These are phyloP conservation scores for Samia ricini DNA, from an alignment of 1,140 invertebrate genomes.

Conservation along the genomic window DNA sequence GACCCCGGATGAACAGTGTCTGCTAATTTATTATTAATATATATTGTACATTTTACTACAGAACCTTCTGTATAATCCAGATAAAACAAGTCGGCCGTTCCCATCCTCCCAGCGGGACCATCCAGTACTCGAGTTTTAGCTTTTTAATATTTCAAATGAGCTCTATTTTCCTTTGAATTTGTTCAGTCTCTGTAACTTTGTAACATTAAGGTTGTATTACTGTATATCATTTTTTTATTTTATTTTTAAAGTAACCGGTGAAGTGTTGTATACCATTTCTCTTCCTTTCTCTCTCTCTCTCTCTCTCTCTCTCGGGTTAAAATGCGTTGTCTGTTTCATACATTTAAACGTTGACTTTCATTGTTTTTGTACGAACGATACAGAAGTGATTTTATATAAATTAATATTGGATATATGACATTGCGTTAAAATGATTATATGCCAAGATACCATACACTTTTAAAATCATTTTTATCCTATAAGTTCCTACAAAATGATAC, in stretches of 20 bases:
- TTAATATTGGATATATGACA: too few relatives aligned
- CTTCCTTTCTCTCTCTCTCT: neutral
- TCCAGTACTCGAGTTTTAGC: conserved; percentile 20
- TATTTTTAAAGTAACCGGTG: neutral
- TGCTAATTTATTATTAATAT: neutral
- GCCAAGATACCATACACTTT: too few relatives aligned
- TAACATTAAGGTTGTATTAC: neutral
- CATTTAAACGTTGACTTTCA: neutral
- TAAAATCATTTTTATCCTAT: too few relatives aligned
- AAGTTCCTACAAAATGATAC: too few relatives aligned
- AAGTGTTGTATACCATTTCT: neutral
- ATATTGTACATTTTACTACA: conserved; percentile 5
- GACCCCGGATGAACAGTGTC: neutral
- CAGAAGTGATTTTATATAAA: neutral
- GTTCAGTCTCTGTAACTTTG: conserved; percentile 25
- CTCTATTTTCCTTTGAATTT: conserved; percentile 42
- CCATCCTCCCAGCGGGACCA: conserved; percentile 9
- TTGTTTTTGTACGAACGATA: neutral
- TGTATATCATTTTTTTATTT: neutral
- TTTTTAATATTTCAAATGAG: conserved; percentile 58
- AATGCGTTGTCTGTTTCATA: neutral
- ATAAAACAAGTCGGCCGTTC: neutral
- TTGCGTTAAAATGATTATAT: too few relatives aligned
- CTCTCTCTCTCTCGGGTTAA: neutral
- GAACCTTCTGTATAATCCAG: neutral